phyloP scores from a whole-genome alignment of 2,888 invertebrate species.

The Erebia ligea region DNA sequence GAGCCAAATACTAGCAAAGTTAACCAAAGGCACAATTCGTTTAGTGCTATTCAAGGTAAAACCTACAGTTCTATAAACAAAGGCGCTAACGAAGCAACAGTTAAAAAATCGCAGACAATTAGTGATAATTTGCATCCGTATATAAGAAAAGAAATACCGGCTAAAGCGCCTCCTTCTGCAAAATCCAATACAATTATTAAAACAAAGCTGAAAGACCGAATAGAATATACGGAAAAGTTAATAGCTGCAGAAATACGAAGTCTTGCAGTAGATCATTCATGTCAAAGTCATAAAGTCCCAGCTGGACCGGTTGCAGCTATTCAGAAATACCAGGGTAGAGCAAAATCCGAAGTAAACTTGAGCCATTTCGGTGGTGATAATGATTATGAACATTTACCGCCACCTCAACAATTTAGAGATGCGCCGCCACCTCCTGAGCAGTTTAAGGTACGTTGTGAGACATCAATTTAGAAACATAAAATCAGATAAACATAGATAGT shows the following conservation, averaged over 20 bases:
- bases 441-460: constrained; percentile 74
- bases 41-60: constrained; percentile 75
- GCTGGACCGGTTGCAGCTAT: constrained; percentile 53
- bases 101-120: constrained; percentile 77
- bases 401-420: constrained; percentile 93
- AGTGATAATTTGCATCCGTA: constrained; percentile 78
- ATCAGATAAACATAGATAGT: constrained; percentile 10
- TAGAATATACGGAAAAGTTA: constrained; percentile 77
- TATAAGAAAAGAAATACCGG: constrained; percentile 76
- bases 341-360: constrained; percentile 84
- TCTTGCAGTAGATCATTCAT: constrained; percentile 69
- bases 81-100: constrained; percentile 61
- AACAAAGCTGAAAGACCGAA: constrained; percentile 71
- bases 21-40: constrained; percentile 76
- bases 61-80: constrained; percentile 61
- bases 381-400: constrained; percentile 89
- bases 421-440: constrained; percentile 90
- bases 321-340: constrained; percentile 76
- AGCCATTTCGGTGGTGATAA: constrained; percentile 81
- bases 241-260: constrained; percentile 77
- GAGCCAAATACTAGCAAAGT: constrained; percentile 61
- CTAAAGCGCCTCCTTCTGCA: constrained; percentile 46
- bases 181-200: constrained; percentile 62
- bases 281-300: constrained; percentile 64
- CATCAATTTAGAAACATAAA: background rate